Percentiles rank a stretch among this genome's conserved stretches.
Conservation (phyloP, 1,140 invertebrate species). For the Goniozus legneri region DNA sequence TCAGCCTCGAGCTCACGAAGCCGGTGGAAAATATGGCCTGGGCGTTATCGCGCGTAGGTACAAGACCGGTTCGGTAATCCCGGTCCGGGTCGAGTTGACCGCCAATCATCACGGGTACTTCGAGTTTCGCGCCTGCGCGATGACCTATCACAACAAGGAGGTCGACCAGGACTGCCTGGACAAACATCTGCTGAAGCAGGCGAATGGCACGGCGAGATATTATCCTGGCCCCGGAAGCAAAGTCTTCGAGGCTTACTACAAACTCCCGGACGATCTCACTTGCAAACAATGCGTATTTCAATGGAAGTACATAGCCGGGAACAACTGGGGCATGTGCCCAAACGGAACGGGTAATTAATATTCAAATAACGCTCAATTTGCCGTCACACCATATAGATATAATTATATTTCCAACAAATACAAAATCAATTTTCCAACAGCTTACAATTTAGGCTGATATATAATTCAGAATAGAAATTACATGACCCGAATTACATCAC, state of each 20-base stretch:
- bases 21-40: constrained; percentile 77
- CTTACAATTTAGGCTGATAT: too few relatives aligned
- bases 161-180: constrained; percentile 76
- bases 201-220: constrained; percentile 58
- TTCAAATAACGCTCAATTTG: too few relatives aligned
- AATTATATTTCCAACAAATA: too few relatives aligned
- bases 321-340: constrained; percentile 74
- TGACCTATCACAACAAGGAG: constrained; percentile 53
- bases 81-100: constrained; percentile 73
- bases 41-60: constrained; percentile 78
- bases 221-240: constrained; percentile 75
- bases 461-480: too few relatives aligned
- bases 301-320: constrained; percentile 78
- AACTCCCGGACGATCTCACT: constrained; percentile 64
- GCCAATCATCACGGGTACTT: constrained; percentile 82
- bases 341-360: constrained; percentile 59
- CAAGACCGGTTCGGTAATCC: constrained; percentile 63
- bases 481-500: too few relatives aligned
- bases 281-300: constrained; percentile 78
- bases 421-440: too few relatives aligned
- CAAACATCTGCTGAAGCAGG: constrained; percentile 62
- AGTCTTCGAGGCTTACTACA: constrained; percentile 72
- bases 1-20: constrained; percentile 76
- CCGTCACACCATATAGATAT: too few relatives aligned
- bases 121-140: constrained; percentile 80